Evolutionary conservation across 2,797 vertebrate species (phyloP), one percentile per base, ranked within the genome.

Genomic region (Anguilla pacifica): DNA sequence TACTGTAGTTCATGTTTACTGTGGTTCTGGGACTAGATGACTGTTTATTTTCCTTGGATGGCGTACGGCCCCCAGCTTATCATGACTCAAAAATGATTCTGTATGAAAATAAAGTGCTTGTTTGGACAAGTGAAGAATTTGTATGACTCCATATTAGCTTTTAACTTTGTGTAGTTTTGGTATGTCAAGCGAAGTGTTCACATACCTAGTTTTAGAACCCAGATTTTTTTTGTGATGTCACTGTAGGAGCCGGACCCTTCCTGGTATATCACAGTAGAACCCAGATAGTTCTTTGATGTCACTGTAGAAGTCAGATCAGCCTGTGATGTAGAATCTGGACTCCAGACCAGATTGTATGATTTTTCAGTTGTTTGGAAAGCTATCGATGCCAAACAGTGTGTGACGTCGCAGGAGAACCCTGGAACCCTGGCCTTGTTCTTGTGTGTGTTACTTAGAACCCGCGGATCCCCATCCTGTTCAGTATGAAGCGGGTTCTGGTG

Each of bases 391-490:
- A n/a, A 5, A 70, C 86, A 43, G 0, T 7, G 25, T 35, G 28
- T 35, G 72, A 74, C 15, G 5, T 39, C 28, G 1, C 74, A n/a
- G 22, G n/a, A 82, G 79, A 82, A 49, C 11, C 11, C 39, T 49
- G 22, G 79, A 82, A 49, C 11, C 11, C 22, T 49, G 22, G 31
- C 5, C 15, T 15, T 86, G 22, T n/a, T 89, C 70, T 92, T 79
- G 89, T 89, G 28, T 93, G 88, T 89, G 86, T 61, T 93, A 11
- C 6, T 53, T 10, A 99, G 98, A 99, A 99, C 83, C 96, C 97
- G 7, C 96, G 94, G 70, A 98, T 99, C 88, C 96, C 98, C 39
- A 92, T 98, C 91, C 95, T 99, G 92, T 99, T 99, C 95, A 99
- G 98, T 93, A 90, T 98, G 61, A 96, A 97, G 89, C 97, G 98